Conservation (phyloP, 2,888 invertebrate genomes). For the Amorpha juglandis region DNA sequence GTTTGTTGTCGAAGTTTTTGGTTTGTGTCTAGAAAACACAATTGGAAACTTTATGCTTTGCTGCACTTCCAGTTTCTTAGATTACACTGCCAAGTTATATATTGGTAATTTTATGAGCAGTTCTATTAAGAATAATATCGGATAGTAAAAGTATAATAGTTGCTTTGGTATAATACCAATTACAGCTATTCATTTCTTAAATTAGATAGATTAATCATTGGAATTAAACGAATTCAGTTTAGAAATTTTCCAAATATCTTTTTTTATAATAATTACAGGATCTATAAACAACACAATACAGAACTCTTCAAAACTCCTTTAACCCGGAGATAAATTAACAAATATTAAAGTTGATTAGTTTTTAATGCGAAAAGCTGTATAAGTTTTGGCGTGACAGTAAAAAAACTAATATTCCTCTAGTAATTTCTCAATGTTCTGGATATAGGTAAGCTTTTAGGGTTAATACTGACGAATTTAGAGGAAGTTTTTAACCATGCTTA, state of each 20-base stretch:
- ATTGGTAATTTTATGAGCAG: neutral
- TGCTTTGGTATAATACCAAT: too few species aligned
- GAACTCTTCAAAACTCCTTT: neutral
- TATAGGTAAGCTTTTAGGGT: slow-evolving; percentile 78
- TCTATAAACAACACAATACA: neutral
- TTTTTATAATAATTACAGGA: too few species aligned
- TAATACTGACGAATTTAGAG: slow-evolving; percentile 65
- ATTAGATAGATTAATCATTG: too few species aligned
- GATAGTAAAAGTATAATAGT: too few species aligned
- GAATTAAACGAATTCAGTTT: too few species aligned
- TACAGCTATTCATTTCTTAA: too few species aligned
- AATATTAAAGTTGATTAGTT: slow-evolving; percentile 38
- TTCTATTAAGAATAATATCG: neutral
- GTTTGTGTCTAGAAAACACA: neutral
- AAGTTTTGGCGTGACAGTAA: neutral
- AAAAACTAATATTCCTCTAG: slow-evolving; percentile 48
- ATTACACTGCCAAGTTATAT: neutral
- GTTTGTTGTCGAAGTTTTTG: neutral
- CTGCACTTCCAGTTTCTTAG: neutral
- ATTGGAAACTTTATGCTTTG: neutral
- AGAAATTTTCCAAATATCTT: too few species aligned
- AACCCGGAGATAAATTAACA: neutral
- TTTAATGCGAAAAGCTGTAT: slow-evolving; percentile 37
- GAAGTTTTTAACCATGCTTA: slow-evolving; percentile 35
- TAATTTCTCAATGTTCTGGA: slow-evolving; percentile 59